Base-by-base conservation (phyloP, 2,888 invertebrate genomes). In the Hipparchia sbordonii region DNA sequence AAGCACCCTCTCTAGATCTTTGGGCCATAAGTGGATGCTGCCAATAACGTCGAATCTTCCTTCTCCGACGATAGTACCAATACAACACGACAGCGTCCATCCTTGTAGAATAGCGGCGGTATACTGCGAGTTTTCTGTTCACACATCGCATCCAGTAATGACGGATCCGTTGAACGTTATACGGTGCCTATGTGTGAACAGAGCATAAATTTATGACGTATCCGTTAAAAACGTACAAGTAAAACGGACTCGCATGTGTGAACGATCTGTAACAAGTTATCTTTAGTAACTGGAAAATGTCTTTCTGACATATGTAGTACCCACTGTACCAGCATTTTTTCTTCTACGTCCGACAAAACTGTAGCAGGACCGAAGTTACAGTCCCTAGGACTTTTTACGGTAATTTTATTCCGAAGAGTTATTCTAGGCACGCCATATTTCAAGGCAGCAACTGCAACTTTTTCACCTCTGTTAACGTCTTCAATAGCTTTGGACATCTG, bases 401-500 rank as follows among this genome's bases (percentile, higher is more conserved):
- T 75, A 9, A 74, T 60, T 76, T 77, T 78, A 70, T 77, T 73
- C 13, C 67, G 63, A 51, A 78, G 67, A 9, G 77, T 77, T 60
- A 77, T 77, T 57, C 77, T 72, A 54, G 76, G 77, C 3, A 78
- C 76, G 56, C 69, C 73, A 48, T 72, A 76, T 63, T 63, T 73
- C 72, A 23, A 23, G 13, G 57, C 7, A 23, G 57, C 57, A 57
- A 23, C 57, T 23, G 57, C 13, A 1, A 57, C 23, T 23, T 57
- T 57, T 57, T 23, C 13, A 8, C 57, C 57, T 57, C 23, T 72
- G 67, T 57, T 71, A 54, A 78, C 76, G 65, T 71, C 74, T 71
- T 78, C 76, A 12, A 78, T 74, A 13, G 78, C 78, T 45, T 73
- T 73, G 46, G 60, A 70, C 73, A 77, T 76, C 69, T 77, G 78